These are phyloP conservation scores for Acleris laterana DNA, from an alignment of 2,888 invertebrate species.

Conservation along the genomic window DNA sequence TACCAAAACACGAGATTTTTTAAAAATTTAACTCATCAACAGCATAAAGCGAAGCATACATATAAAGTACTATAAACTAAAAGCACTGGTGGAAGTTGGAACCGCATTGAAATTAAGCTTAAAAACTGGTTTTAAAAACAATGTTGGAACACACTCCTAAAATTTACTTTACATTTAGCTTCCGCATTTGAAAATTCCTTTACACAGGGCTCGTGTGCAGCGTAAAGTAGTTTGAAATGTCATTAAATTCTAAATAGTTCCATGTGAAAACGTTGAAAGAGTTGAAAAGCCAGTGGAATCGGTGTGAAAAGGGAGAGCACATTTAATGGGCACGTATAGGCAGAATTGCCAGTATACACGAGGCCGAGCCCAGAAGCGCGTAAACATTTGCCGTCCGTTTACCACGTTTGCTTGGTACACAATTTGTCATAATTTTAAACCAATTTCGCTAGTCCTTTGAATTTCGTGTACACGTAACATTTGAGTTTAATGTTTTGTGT, in stretches of 20 bases:
- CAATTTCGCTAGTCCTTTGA: slow-evolving; percentile 29
- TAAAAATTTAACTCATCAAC: no score
- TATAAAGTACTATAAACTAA: no score
- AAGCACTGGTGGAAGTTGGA: no score
- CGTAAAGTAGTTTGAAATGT: neutral
- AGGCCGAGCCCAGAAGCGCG: slow-evolving; percentile 44
- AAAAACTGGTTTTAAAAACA: no score
- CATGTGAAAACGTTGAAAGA: slow-evolving; percentile 20
- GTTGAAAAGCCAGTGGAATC: slow-evolving; percentile 14
- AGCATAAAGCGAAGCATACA: no score
- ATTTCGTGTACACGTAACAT: slow-evolving; percentile 10
- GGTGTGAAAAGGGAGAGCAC: slow-evolving; percentile 23
- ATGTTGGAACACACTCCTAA: no score
- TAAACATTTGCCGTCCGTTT: slow-evolving; percentile 54
- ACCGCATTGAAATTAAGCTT: no score
- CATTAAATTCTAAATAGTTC: neutral
- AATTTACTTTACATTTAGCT: no score
- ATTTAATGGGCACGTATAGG: slow-evolving; percentile 41
- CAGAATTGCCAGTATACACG: slow-evolving; percentile 48
- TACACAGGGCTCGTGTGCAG: no score
- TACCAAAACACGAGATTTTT: no score
- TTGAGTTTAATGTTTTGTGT: slow-evolving; percentile 22
- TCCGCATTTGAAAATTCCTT: no score
- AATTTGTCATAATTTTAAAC: slow-evolving; percentile 36
- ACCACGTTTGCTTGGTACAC: slow-evolving; percentile 46